Conservation (phyloP, 2,113 vertebrate species). For the Zootoca vivipara region DNA sequence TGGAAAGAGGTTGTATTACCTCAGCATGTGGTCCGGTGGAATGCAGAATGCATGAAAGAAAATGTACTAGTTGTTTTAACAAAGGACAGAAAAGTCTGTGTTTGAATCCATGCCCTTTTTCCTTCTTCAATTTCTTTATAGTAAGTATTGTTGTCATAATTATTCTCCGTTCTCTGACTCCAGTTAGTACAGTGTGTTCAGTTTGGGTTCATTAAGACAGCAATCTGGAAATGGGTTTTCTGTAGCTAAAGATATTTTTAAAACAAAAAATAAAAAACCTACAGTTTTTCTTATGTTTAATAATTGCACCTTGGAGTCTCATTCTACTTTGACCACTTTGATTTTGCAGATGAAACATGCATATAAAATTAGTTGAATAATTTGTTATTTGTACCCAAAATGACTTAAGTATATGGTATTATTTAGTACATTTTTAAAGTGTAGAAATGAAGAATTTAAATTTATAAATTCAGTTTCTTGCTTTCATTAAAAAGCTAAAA, state of each 20-base stretch:
- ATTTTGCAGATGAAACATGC: background rate
- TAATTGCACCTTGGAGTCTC: background rate
- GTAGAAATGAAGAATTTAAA: conserved; percentile 39
- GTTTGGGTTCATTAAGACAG: conserved; percentile 33
- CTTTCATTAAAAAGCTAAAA: background rate
- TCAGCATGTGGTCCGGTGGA: conserved; percentile 73
- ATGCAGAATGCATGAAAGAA: conserved; percentile 63
- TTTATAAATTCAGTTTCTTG: conserved; percentile 23
- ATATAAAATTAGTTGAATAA: background rate
- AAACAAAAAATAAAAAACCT: conserved; percentile 26
- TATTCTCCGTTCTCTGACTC: conserved; percentile 21
- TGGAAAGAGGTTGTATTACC: conserved; percentile 71
- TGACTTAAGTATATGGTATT: conserved; percentile 40
- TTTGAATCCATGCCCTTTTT: conserved; percentile 44
- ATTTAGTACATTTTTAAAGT: conserved; percentile 50
- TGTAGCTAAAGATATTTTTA: conserved; percentile 17
- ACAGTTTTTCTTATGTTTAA: conserved; percentile 40
- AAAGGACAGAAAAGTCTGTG: conserved; percentile 45
- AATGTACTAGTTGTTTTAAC: conserved; percentile 53
- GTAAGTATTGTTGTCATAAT: conserved; percentile 30
- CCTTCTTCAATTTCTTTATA: conserved; percentile 44
- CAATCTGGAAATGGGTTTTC: conserved; percentile 30
- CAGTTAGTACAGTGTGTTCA: background rate
- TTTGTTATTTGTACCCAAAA: background rate
- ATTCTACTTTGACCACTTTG: background rate